Percentiles rank a stretch among this genome's conserved stretches.
Conservation (phyloP, 2,113 vertebrate genomes). For the Myiozetetes cayanensis region DNA sequence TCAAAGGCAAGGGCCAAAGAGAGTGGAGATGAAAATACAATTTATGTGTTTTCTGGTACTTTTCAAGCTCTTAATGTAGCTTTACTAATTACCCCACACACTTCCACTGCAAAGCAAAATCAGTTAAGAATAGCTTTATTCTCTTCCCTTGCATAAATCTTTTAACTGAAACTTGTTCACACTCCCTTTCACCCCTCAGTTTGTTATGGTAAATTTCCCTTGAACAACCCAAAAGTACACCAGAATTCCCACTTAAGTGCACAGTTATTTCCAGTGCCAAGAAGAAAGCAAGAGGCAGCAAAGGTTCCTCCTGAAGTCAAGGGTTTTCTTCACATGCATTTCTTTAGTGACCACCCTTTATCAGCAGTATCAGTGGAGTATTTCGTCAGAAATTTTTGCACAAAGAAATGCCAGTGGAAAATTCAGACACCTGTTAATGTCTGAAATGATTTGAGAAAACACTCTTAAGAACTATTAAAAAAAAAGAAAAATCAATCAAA, state of each 20-base stretch:
- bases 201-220: neutral
- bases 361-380: neutral
- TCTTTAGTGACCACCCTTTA: neutral
- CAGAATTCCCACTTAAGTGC: neutral
- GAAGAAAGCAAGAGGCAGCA: neutral
- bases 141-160: neutral
- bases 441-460: neutral
- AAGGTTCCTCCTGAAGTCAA: neutral
- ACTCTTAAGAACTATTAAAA: neutral
- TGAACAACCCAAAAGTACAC: neutral
- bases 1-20: neutral
- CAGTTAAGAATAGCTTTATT: neutral
- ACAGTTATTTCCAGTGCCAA: neutral
- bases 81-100: neutral
- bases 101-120: neutral
- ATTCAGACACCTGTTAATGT: neutral
- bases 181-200: neutral
- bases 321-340: neutral
- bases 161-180: neutral
- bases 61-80: fast-evolving
- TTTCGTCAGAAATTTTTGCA: neutral
- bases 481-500: neutral
- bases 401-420: neutral
- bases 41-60: neutral
- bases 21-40: neutral